Evolutionary conservation across 2,113 vertebrate genomes (phyloP), one percentile per base, ranked within the genome.

Genomic region (Fregata magnificens): DNA sequence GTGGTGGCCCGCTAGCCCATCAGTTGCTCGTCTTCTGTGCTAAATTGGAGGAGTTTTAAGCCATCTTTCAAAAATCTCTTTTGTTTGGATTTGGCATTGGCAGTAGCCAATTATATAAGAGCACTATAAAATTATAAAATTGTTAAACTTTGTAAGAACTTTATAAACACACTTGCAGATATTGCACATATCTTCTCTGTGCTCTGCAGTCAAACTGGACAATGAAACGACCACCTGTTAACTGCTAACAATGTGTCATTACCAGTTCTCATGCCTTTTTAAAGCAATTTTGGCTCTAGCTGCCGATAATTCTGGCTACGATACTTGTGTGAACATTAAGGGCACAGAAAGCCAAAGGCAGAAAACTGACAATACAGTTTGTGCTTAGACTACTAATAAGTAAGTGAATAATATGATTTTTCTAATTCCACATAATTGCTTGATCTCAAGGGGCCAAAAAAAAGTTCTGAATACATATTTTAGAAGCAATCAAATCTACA

Each of bases 151-250:
- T 95, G 88, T 67, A 70, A 94, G 83, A 97, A 98, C 90, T 98
- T 98, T 97, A 90, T 92, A 96, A 98, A 96, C 97, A 95, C 82
- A 76, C 92, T 98, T 91, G 93, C 89, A 97, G 97, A 97, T 94
- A 98, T 92, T 96, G 93, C 93, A 95, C 98, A 97, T 97, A 97
- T 97, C 95, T 95, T 98, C 96, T 94, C 94, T 97, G 97, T 97
- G 98, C 97, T 98, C 86, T 91, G 88, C 94, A 98, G 97, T 97
- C 95, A 98, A 98, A 98, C 98, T 98, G 98, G 98, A 98, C 98
- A 98, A 98, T 97, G 98, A 98, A 98, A 98, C 98, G 98, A 98
- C 98, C 98, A 99, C 98, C 98, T 98, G 98, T 98, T 98, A 98
- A 98, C 97, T 98, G 97, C 97, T 98, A 98, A 98, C 98, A 98